phyloP scores from a whole-genome alignment of 1,140 invertebrate species.

The Phymastichus coffea region DNA sequence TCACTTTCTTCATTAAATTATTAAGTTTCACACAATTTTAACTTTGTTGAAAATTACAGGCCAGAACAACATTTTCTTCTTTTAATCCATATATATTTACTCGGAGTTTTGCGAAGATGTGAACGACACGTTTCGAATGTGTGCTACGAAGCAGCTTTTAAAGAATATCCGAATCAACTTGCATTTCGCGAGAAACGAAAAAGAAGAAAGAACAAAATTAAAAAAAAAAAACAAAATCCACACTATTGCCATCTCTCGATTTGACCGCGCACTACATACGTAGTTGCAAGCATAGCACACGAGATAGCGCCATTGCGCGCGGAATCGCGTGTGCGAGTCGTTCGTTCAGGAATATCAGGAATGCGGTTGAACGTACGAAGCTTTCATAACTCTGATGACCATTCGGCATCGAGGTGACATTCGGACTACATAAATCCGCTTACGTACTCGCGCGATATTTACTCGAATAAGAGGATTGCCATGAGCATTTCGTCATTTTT shows the following conservation, averaged over 20 bases:
- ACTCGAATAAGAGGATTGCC: too few relatives aligned
- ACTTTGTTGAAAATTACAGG: too few relatives aligned
- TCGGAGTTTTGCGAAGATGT: too few relatives aligned
- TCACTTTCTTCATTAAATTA: too few relatives aligned
- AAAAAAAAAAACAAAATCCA: neutral
- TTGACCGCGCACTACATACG: constrained; percentile 8
- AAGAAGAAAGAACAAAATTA: neutral
- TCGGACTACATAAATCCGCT: neutral
- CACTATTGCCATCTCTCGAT: constrained; percentile 30
- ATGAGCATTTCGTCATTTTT: too few relatives aligned
- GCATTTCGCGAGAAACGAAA: neutral
- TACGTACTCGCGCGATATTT: neutral
- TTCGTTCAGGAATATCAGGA: constrained; percentile 25
- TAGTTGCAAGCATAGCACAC: constrained; percentile 14
- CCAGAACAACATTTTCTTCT: too few relatives aligned
- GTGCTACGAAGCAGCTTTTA: too few relatives aligned
- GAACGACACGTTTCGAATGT: too few relatives aligned
- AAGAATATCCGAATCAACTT: too few relatives aligned
- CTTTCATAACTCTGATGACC: constrained; percentile 3
- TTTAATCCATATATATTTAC: too few relatives aligned
- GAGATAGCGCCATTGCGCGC: constrained; percentile 31
- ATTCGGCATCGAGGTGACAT: neutral
- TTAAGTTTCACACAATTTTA: too few relatives aligned
- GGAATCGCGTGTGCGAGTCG: constrained; percentile 19
- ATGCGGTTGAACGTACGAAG: constrained; percentile 19